A percentile compares a stretch with the other conserved stretches of the same genome.
These are phyloP conservation scores for Cyprinodon variegatus DNA, from an alignment of 2,113 vertebrate species.

Conservation along the genomic window DNA sequence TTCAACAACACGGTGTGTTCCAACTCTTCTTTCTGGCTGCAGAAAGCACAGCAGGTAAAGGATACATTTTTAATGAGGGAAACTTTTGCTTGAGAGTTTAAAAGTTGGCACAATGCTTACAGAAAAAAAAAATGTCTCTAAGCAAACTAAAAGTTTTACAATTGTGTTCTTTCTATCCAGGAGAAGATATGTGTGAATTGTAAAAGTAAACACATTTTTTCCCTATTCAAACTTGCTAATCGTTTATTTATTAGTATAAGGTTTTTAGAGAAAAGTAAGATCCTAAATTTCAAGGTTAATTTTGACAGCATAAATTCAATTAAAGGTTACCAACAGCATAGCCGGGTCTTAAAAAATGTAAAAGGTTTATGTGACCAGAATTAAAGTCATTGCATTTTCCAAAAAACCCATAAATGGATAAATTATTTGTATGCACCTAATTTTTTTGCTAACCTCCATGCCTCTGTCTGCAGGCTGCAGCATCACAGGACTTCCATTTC, in stretches of 20 bases:
- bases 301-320: too few relatives aligned
- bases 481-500: conserved; percentile 69
- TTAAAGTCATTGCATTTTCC: not conserved
- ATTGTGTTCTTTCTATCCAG: too few relatives aligned
- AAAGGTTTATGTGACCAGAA: not conserved
- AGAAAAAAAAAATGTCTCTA: too few relatives aligned
- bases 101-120: not conserved
- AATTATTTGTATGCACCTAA: not conserved
- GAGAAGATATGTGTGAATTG: too few relatives aligned
- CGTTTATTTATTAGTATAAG: too few relatives aligned
- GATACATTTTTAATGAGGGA: not conserved
- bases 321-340: not conserved
- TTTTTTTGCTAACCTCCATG: not conserved
- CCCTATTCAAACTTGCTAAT: too few relatives aligned
- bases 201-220: too few relatives aligned
- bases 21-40: conserved; percentile 84
- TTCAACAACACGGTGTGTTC: conserved; percentile 86
- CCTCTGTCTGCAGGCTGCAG: conserved; percentile 66
- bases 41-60: conserved; percentile 78
- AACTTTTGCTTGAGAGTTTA: conserved; percentile 2
- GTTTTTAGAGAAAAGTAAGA: not conserved
- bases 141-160: not conserved
- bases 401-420: too few relatives aligned
- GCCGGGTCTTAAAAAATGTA: not conserved
- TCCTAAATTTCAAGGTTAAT: not conserved